These are phyloP conservation scores for Cydia fagiglandana DNA, from an alignment of 1,140 invertebrate genomes.

Conservation along the genomic window DNA sequence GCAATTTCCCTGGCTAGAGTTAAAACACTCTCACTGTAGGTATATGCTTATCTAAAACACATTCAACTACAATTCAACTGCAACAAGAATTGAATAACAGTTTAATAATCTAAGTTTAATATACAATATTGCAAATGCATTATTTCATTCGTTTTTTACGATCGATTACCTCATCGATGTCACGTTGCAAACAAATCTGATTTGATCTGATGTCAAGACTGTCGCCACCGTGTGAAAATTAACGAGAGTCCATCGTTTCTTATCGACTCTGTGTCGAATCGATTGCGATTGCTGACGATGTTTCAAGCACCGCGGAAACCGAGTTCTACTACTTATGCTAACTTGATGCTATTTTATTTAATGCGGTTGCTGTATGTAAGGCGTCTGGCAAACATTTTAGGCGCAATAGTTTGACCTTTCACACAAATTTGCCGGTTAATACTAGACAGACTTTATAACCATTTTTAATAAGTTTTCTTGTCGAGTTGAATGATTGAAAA, in stretches of 20 bases:
- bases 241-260: neutral
- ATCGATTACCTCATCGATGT: neutral
- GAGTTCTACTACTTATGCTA: neutral
- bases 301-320: neutral
- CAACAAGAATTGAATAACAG: no score
- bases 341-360: neutral
- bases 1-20: no score
- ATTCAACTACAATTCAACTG: no score
- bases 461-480: no score
- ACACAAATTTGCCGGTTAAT: no score
- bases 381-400: no score
- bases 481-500: no score
- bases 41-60: no score
- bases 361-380: neutral
- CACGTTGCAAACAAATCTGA: conserved; percentile 1
- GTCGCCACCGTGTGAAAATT: conserved; percentile 7
- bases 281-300: conserved; percentile 5
- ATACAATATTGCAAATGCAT: neutral
- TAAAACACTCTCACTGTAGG: no score
- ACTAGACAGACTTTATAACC: no score
- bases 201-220: neutral
- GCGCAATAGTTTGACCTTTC: no score
- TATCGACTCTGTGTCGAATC: conserved; percentile 15
- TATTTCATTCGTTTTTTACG: neutral
- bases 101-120: no score